Percentiles rank a stretch among this genome's conserved stretches.
phyloP scores from a whole-genome alignment of 2,113 vertebrate genomes.

The Condylura cristata region DNA sequence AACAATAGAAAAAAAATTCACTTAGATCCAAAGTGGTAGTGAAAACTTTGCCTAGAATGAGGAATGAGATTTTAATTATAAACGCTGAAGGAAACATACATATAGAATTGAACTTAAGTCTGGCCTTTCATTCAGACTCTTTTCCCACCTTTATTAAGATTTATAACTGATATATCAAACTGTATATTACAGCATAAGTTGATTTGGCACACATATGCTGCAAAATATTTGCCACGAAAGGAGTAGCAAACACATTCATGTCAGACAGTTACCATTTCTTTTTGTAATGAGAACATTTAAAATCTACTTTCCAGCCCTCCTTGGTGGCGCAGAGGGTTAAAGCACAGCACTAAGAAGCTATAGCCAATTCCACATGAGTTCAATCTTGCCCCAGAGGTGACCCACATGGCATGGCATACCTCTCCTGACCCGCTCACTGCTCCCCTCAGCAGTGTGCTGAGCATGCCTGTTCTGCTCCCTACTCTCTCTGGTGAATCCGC shows the following conservation, averaged over 20 bases:
- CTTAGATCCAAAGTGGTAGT: slow-evolving; percentile 71
- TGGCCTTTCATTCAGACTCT: slow-evolving; percentile 73
- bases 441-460: too few relatives aligned
- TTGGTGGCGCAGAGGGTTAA: too few relatives aligned
- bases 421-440: too few relatives aligned
- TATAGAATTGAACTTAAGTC: slow-evolving; percentile 73
- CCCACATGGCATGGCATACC: too few relatives aligned
- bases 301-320: background rate
- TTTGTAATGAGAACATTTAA: slow-evolving; percentile 23
- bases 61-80: slow-evolving; percentile 79
- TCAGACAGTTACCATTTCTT: background rate
- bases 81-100: slow-evolving; percentile 56
- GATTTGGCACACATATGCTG: background rate
- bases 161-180: background rate
- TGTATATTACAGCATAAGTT: background rate
- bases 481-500: too few relatives aligned
- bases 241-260: background rate
- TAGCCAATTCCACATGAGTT: too few relatives aligned
- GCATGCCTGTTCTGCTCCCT: too few relatives aligned
- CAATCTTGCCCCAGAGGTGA: too few relatives aligned
- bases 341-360: too few relatives aligned
- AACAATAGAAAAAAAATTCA: background rate
- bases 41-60: slow-evolving; percentile 67
- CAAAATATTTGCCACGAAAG: background rate
- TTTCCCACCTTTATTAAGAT: slow-evolving; percentile 55